phyloP scores from a whole-genome alignment of 2,888 invertebrate species.

The Lithosia quadra region DNA sequence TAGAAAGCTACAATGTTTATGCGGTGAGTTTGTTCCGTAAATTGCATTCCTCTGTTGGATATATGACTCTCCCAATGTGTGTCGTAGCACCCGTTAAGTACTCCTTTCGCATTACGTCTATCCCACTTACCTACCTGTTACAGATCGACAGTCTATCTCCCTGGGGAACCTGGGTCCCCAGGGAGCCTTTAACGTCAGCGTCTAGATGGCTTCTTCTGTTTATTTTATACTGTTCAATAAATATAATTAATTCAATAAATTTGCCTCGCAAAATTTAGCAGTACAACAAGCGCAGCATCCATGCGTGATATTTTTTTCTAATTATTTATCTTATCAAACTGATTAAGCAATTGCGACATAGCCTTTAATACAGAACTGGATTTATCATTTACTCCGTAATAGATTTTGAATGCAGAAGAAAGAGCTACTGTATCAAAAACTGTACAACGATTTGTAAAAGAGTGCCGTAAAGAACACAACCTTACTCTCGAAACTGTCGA shows the following conservation, averaged over 20 bases:
- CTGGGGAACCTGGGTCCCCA: too few species aligned
- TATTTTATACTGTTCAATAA: too few species aligned
- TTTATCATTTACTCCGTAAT: neutral
- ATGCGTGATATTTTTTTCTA: neutral
- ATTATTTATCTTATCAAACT: neutral
- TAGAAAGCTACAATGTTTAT: neutral
- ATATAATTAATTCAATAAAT: too few species aligned
- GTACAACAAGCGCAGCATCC: neutral
- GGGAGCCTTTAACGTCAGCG: too few species aligned
- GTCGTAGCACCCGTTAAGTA: neutral
- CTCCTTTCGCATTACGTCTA: too few species aligned
- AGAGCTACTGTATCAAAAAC: neutral
- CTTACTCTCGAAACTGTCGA: neutral
- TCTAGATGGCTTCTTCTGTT: too few species aligned
- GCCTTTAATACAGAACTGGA: neutral
- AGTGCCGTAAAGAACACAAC: neutral
- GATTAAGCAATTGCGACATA: neutral
- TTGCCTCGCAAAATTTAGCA: too few species aligned
- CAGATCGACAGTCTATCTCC: too few species aligned
- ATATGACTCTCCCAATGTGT: too few species aligned
- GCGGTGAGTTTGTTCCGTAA: neutral
- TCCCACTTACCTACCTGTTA: too few species aligned
- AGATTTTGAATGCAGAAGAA: conserved; percentile 1
- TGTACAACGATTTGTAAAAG: neutral
- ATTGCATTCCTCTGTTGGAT: neutral